Evolutionary conservation across 2,888 invertebrate genomes (phyloP), one percentile per base, ranked within the genome.

Genomic region (Rhamphomyia laevipes): DNA sequence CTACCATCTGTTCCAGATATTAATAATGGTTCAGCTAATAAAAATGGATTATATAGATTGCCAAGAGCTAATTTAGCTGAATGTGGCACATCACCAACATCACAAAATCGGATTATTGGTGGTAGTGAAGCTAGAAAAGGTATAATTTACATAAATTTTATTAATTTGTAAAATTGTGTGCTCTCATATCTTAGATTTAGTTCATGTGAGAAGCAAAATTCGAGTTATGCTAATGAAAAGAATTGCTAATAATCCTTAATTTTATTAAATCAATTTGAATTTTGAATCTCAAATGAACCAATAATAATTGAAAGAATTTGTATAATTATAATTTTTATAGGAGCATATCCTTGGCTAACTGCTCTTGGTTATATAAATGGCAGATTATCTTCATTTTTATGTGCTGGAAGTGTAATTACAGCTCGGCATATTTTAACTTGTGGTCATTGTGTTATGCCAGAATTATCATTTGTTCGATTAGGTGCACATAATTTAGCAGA

Each of bases 301-400:
- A 12, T n/a, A 17, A 18, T n/a, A 23, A 16, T 18, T 23, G 5
- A 21, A 16, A n/a, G n/a, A 4, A 18, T 21, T 5, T 15, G 12
- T 21, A 16, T 33, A 23, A n/a, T 33, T 7, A 11, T 27, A 9
- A 13, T 23, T 15, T 46, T 15, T 46, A 4, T 51, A 49, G 86
- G 86, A 21, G 74, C 81, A 43, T 86, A 86, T 80, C 88, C 88
- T 1, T 89, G 88, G 88, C 80, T 88, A 76, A 86, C 84, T 2
- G 85, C 86, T 11, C 79, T 87, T 54, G 86, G 81, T 59, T 74
- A 86, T 51, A 40, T 40, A 12, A 17, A 17, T 18, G 37, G 38
- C 6, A 21, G 21, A 16, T 57, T 53, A 5, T 61, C 63, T 42
- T 71, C 71, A 47, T 85, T 81, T 63, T 80, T 82, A 74, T 87